These are phyloP conservation scores for Sebastes kiyomatsui DNA, from an alignment of 2,797 vertebrate species.

Conservation along the genomic window DNA sequence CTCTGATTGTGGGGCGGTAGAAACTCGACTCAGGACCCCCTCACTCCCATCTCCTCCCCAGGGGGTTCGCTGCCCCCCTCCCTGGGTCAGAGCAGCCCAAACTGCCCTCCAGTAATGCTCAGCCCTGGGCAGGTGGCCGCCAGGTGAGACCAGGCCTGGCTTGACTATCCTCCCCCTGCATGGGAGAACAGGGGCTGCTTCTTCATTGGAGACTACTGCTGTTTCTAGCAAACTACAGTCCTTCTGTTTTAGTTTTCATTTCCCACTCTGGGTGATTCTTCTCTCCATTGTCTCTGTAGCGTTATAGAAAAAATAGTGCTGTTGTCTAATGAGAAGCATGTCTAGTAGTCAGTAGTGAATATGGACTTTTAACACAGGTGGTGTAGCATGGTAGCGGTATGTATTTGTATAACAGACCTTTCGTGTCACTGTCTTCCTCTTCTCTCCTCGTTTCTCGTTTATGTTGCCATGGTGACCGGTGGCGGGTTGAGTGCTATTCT, in stretches of 20 bases:
- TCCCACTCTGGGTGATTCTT: constrained; percentile 29
- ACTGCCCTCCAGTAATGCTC: constrained; percentile 87
- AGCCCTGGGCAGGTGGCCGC: constrained; percentile 85
- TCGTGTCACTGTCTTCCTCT: constrained; percentile 22
- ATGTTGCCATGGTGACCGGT: constrained; percentile 73
- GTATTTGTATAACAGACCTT: constrained; percentile 11
- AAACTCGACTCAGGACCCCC: constrained; percentile 91
- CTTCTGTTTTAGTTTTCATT: constrained; percentile 10
- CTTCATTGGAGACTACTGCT: constrained; percentile 59
- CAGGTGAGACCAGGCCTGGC: constrained; percentile 86
- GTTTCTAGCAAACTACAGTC: constrained; percentile 37
- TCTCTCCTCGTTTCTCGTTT: constrained; percentile 18
- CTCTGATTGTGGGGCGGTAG: constrained; percentile 79
- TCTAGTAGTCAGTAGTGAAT: constrained; percentile 14
- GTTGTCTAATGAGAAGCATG: constrained; percentile 44
- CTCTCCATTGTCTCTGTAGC: constrained; percentile 10
- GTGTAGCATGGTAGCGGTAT: constrained; percentile 43
- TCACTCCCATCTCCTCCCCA: constrained; percentile 88
- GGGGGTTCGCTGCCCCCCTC: constrained; percentile 85
- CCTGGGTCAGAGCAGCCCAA: constrained; percentile 86
- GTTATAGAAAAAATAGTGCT: background rate
- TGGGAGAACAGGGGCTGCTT: constrained; percentile 56
- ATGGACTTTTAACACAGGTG: constrained; percentile 25
- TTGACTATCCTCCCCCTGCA: constrained; percentile 39
- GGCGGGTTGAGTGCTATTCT: constrained; percentile 65